Conservation (phyloP, 2,797 vertebrate species). For the Chlorospingus flavigularis region DNA sequence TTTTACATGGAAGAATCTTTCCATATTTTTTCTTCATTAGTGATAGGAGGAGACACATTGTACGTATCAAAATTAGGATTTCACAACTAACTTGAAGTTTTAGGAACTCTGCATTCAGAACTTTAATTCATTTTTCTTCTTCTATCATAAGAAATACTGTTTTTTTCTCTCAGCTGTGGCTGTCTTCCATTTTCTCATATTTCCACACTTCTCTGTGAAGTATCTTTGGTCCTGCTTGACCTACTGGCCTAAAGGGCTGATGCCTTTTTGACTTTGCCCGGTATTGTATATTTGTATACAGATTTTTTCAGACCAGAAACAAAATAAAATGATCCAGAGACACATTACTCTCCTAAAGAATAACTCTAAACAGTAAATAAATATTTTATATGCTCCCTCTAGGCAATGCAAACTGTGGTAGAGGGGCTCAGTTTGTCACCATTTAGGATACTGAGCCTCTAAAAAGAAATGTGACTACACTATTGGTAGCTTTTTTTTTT, state of each 20-base stretch:
- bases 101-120: not conserved
- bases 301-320: not conserved
- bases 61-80: not conserved
- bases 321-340: not conserved
- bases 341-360: not conserved
- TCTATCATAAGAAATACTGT: not conserved
- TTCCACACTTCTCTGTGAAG: not conserved
- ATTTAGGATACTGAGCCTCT: not conserved
- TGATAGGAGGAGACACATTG: not conserved
- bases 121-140: not conserved
- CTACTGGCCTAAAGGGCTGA: not conserved
- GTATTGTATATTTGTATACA: not conserved
- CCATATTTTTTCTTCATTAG: not conserved
- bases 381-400: not conserved
- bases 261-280: not conserved
- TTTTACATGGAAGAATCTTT: not conserved
- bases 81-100: not conserved
- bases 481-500: not conserved
- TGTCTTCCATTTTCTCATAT: not conserved
- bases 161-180: not conserved
- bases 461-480: not conserved
- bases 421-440: not conserved
- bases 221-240: not conserved
- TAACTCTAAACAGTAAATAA: not conserved
- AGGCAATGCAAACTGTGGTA: not conserved